Evolutionary conservation across 2,888 invertebrate genomes (phyloP).

Genomic region (Automeris io): DNA sequence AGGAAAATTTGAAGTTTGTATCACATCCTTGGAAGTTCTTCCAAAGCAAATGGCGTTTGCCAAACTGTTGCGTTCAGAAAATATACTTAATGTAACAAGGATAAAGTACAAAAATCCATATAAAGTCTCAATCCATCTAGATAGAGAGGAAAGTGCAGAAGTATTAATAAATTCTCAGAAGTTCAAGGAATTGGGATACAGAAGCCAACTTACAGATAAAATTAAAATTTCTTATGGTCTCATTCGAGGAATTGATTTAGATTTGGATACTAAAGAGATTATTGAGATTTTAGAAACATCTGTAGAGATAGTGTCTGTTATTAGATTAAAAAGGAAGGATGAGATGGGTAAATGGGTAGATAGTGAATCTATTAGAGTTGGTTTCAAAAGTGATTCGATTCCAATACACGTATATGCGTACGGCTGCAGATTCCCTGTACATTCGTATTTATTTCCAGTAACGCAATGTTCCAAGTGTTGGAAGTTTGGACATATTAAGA

Average conservation of each 20-base stretch:
- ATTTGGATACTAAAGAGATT: slow-evolving; percentile 12
- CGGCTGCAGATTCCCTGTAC: slow-evolving; percentile 13
- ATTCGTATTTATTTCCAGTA: too few species aligned
- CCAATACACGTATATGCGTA: slow-evolving; percentile 10
- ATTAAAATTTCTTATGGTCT: slow-evolving; percentile 12
- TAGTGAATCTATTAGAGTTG: slow-evolving; percentile 10
- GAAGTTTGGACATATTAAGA: slow-evolving; percentile 8
- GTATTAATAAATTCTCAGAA: slow-evolving; percentile 12
- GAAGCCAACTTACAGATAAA: slow-evolving; percentile 11
- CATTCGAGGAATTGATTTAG: slow-evolving; percentile 13
- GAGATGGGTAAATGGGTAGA: slow-evolving; percentile 12
- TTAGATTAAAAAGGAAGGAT: slow-evolving; percentile 9
- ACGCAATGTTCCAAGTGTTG: too few species aligned
- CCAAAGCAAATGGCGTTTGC: slow-evolving; percentile 19
- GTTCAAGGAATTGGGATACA: slow-evolving; percentile 9
- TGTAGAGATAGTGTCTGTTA: slow-evolving; percentile 8
- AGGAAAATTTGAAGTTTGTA: slow-evolving; percentile 9
- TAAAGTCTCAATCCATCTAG: slow-evolving; percentile 14
- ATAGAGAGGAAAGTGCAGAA: slow-evolving; percentile 9
- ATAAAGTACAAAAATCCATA: slow-evolving; percentile 16
- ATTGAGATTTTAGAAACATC: not conserved
- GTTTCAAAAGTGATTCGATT: slow-evolving; percentile 9
- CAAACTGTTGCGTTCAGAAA: slow-evolving; percentile 13
- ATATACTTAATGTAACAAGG: slow-evolving; percentile 12
- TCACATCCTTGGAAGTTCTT: slow-evolving; percentile 9